Evolutionary conservation across 2,888 invertebrate species (phyloP).

Genomic region (Alloscopus bannaensis): DNA sequence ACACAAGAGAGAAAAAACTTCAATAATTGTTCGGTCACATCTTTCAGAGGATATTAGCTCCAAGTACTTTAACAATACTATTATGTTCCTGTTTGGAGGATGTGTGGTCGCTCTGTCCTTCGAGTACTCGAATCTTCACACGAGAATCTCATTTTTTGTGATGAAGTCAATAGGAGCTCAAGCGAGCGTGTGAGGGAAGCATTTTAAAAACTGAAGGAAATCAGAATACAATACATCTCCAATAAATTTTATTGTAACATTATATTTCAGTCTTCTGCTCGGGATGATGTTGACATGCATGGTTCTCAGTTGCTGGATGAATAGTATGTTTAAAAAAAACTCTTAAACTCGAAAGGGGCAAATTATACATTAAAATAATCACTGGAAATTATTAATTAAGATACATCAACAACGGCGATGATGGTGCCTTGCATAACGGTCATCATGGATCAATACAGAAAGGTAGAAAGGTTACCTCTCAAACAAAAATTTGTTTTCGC

Average conservation of each 20-base stretch:
- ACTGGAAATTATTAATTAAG: constrained; percentile 24
- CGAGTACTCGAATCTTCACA: constrained; percentile 77
- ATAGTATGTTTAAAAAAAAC: constrained; percentile 80
- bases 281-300: constrained; percentile 91
- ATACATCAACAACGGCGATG: constrained; percentile 70
- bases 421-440: constrained; percentile 68
- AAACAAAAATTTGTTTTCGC: background rate
- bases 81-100: constrained; percentile 75
- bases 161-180: constrained; percentile 73
- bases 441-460: constrained; percentile 65
- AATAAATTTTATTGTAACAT: constrained; percentile 17
- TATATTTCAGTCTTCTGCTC: constrained; percentile 82
- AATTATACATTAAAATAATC: background rate
- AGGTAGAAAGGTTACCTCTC: constrained; percentile 19
- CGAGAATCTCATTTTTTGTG: constrained; percentile 77
- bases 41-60: constrained; percentile 31
- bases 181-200: constrained; percentile 39
- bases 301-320: constrained; percentile 98
- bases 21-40: background rate
- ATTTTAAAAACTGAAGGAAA: too few species aligned
- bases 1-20: too few species aligned
- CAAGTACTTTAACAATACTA: constrained; percentile 30
- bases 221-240: too few species aligned
- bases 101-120: constrained; percentile 78
- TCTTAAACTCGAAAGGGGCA: too few species aligned